Base-by-base conservation (phyloP, 2,797 vertebrate species). In the Cuculus canorus region DNA sequence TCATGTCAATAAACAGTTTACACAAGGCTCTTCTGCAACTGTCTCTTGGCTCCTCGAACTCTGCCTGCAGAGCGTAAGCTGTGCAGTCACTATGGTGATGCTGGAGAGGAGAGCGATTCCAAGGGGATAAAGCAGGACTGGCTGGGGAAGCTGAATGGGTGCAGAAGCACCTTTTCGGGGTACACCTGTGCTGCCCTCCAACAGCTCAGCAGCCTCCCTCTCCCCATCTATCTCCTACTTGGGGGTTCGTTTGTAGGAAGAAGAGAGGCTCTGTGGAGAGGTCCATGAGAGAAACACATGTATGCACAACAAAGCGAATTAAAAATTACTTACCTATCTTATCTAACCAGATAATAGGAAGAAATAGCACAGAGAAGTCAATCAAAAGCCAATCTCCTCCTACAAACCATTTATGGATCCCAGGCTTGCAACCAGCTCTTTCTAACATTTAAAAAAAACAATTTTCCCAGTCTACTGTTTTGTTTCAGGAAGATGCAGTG, bases 221-320 rank as follows among this genome's bases (percentile, higher is more conserved):
- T 24, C 61, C 39, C 19, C 15, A 4, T 15, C 61, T 23, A 0
- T 43, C 43, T 56, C n/a, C 76, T 47, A 24, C 41, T 1, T n/a
- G 70, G 3, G 15, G 28, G 25, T 54, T 64, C 24, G 2, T 59
- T 21, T n/a, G 33, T 6, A 5, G 54, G 32, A 66, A 18, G 41
- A 41, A 30, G 73, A 56, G 48, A 21, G 47, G 53, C 19, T 17
- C 39, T 2, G 14, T 15, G 52, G 30, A 57, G 33, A n/a, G 11
- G 1, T 48, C 17, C 2, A 3, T 0, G 6, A 22, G 21, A 37
- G 41, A 73, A 88, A 53, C 25, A 2, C 3, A 11, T 5, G 1
- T 48, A 11, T 8, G 24, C 24, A 25, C 7, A 5, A 21, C 9
- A 23, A 65, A 53, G 23, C 32, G 37, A 57, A 54, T 54, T 37